Evolutionary conservation across 2,797 vertebrate species (phyloP), one percentile per base, ranked within the genome.

Genomic region (Adrianichthys oophorus): DNA sequence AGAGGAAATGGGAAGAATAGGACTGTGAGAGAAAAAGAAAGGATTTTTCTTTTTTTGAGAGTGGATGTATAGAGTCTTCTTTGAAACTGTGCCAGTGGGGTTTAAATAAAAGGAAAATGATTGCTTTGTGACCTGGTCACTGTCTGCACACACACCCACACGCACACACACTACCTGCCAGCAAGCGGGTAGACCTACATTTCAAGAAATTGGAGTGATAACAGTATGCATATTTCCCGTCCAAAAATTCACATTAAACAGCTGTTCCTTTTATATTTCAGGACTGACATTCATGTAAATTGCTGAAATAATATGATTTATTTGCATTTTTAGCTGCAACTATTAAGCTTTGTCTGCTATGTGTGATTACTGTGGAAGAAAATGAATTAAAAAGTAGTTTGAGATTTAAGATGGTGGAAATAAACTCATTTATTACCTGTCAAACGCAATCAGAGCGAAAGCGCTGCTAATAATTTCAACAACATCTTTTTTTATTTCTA

Each of bases 121-220:
- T 76, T 62, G 43, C 58, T 52, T 55, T 51, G 56, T 76, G 67
- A 72, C 62, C 10, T 17, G 65, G 40, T 47, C 17, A 0, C 21
- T 3, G 49, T 47, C 54, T 40, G 16, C 41, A 37, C 32, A 18
- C 26, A 49, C 24, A 19, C 15, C 23, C 48, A 48, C 41, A 21
- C 56, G 16, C 51, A 69, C 23, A 59, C 43, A 68, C 10, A 41
- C 43, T 56, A 68, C 68, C 63, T 75, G 41, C 74, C 52, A 52
- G 65, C 52, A 41, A 57, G 59, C 62, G 47, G 62, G 18, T 52
- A 85, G 85, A 80, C 86, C 85, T 83, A 85, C 72, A 87, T 89
- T 76, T 67, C 6, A 61, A 40, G 17, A 48, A 65, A 68, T 53
- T 56, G 23, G 68, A 76, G 71, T 56, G 59, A 71, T 79, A 83